A percentile compares a stretch with the other conserved stretches of the same genome.
Evolutionary conservation across 92 coral and sea anemone species (phyloP).

Genomic region (Zoanthus sansibaricus): DNA sequence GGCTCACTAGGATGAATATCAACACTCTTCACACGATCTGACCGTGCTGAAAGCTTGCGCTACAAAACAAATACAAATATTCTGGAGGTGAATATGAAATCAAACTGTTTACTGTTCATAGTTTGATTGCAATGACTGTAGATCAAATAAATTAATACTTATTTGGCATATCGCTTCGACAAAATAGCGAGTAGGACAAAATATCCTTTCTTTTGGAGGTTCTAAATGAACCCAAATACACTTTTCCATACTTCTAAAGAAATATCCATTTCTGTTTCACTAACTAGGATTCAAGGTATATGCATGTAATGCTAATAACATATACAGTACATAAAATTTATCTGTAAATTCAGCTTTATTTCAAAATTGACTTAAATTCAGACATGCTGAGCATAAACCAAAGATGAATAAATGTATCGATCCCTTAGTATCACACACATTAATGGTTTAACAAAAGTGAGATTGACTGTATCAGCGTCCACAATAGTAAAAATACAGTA

Average conservation of each 20-base stretch:
- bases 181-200: too few species aligned
- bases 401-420: background rate
- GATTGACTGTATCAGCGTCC: background rate
- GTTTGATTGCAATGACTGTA: background rate
- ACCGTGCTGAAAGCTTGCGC: slow-evolving; percentile 99
- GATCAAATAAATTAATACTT: too few species aligned
- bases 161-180: too few species aligned
- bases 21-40: slow-evolving; percentile 98
- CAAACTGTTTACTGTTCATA: background rate
- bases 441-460: background rate
- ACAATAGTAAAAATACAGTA: background rate
- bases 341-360: background rate
- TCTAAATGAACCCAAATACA: too few species aligned
- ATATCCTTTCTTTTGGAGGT: too few species aligned
- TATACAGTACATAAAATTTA: background rate
- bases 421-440: background rate
- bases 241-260: too few species aligned
- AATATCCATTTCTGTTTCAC: too few species aligned
- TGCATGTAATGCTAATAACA: too few species aligned
- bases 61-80: slow-evolving; percentile 9
- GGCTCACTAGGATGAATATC: slow-evolving; percentile 98
- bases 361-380: slow-evolving; percentile 1
- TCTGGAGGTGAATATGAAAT: background rate
- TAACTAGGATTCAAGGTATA: background rate
- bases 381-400: background rate